A percentile compares a stretch with the other conserved stretches of the same genome.
phyloP scores from a whole-genome alignment of 2,797 vertebrate genomes.

The Cirrhinus molitorella region DNA sequence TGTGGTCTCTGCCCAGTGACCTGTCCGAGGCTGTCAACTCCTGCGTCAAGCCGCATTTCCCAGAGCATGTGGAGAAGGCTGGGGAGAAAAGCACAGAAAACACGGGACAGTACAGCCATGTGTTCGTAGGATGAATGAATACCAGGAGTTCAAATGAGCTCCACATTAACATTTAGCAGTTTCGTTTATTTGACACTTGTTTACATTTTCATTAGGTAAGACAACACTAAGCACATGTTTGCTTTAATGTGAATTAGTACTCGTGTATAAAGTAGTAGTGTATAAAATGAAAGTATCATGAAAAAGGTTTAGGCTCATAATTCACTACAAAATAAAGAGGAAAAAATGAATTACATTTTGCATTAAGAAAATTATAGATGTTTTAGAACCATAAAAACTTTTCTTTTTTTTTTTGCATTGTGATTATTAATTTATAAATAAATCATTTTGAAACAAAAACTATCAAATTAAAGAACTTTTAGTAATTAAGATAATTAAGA shows the following conservation, averaged over 20 bases:
- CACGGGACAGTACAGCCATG: conserved; percentile 71
- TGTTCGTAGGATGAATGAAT: conserved; percentile 75
- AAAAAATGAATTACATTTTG: background rate
- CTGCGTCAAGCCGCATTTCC: conserved; percentile 77
- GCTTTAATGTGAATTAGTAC: background rate
- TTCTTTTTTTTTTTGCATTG: background rate
- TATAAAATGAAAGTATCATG: background rate
- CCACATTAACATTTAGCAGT: background rate
- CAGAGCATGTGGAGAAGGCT: conserved; percentile 71
- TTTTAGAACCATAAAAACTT: background rate
- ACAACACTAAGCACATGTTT: background rate
- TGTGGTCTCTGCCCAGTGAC: conserved; percentile 78
- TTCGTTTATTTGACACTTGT: background rate
- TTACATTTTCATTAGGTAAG: background rate
- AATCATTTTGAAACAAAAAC: too few relatives aligned
- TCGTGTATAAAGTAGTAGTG: too few relatives aligned
- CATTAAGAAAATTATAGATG: background rate
- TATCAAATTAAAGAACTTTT: too few relatives aligned
- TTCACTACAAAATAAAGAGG: background rate
- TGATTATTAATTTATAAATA: too few relatives aligned
- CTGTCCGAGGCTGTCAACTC: conserved; percentile 81
- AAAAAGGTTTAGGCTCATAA: background rate
- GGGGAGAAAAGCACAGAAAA: conserved; percentile 62
- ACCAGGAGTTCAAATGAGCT: background rate
- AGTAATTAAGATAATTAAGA: too few relatives aligned